Base-by-base conservation (phyloP, 2,888 invertebrate genomes). In the Ornithoptera priamus region DNA sequence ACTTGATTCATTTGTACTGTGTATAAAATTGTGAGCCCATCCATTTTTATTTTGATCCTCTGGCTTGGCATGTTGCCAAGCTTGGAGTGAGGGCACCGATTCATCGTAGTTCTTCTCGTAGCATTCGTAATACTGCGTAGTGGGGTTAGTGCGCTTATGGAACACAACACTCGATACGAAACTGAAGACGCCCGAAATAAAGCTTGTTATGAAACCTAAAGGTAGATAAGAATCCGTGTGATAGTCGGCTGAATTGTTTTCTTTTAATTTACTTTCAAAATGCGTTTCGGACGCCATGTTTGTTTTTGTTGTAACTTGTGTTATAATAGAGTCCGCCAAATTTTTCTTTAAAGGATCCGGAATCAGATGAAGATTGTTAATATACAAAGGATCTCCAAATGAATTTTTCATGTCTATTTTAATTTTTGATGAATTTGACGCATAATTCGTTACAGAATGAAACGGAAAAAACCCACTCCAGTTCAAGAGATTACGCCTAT, bases 271-370 rank as follows among this genome's bases (percentile, higher is more conserved):
- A 62, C 36, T 61, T 68, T 72, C 66, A 36, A 65, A 67, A 73
- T 66, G 73, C 70, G 66, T 73, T 56, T 73, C 72, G 39, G 71
- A 59, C 56, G 71, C 65, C 71, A 72, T 74, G 36, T 72, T 74
- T 68, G 72, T 62, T 68, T 72, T 72, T 72, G 68, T 69, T 73
- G 71, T 77, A 62, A 71, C 74, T 65, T 73, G 76, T 70, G 80
- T 81, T 56, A 85, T 83, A 17, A 89, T 79, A 0, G 87, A 82
- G 68, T 92, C 92, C 1, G 89, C 92, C 62, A 92, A 78, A 78
- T 90, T 90, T 76, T 90, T 91, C 77, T 84, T 85, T 67, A 92
- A 71, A 3, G 89, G 86, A 75, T 90, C 89, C 0, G 89, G 85
- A 67, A 89, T 82, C 2, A 85, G 72, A 72, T 87, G 86, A 4